Base-by-base conservation (phyloP, 2,888 invertebrate genomes). In the Tuta absoluta region DNA sequence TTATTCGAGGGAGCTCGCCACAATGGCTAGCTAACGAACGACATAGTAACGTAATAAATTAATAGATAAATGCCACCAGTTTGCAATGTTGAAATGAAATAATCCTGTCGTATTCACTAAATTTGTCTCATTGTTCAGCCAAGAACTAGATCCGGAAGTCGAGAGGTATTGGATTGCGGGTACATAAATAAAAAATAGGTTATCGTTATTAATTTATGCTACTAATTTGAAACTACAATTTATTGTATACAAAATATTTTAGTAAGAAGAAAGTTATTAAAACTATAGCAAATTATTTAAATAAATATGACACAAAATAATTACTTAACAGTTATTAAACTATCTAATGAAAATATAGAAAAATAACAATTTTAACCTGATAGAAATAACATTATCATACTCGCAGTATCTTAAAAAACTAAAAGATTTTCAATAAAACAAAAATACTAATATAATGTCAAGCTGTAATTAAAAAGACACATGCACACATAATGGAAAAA, bases 1-100 rank as follows among this genome's bases (percentile, higher is more conserved):
- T 77, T 83, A 75, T 74, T 72, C 77, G 80, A 81, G 82, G 80
- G 81, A 86, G 81, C 80, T 70, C 71, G 69, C 68, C 68, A 80
- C 83, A 84, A 82, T 81, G 77, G 80, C 75, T 79, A 81, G 78
- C 79, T 78, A 78, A 56, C n/a, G n/a, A n/a, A n/a, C 74, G 74
- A 79, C 78, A 78, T 80, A 71, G 65, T 67, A 68, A 71, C 66
- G 63, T 64, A 67, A 72, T 69, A 71, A n/a, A n/a, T n/a, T n/a
- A n/a, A n/a, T n/a, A n/a, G n/a, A n/a, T n/a, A n/a, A 71, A 74
- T 72, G 66, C 69, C 69, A 66, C 63, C 66, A 67, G 66, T 72
- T 69, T 68, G 69, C 69, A 62, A 59, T 59, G 38, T 59, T 59
- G 19, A 41, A n/a, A n/a, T n/a, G n/a, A n/a, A 33, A 33, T 33